A percentile compares a stretch with the other conserved stretches of the same genome.
These are phyloP conservation scores for Pantherophis guttatus DNA, from an alignment of 2,113 vertebrate genomes.

Conservation along the genomic window DNA sequence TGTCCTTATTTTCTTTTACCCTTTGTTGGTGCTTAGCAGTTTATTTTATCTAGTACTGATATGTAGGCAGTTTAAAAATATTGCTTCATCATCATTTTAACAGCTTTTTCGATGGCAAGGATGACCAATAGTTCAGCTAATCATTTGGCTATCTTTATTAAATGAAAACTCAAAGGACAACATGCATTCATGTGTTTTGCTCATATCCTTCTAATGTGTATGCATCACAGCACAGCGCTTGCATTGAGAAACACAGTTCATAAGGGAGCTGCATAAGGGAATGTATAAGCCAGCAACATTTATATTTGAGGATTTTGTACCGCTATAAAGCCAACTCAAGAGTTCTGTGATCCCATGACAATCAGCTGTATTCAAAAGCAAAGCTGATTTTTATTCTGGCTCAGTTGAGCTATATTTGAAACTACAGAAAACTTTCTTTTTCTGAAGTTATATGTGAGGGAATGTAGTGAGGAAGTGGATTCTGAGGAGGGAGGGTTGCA, in stretches of 20 bases:
- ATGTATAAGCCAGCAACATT: neutral
- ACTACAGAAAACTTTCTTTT: neutral
- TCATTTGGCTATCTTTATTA: neutral
- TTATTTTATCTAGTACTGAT: neutral
- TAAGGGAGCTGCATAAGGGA: neutral
- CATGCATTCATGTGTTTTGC: neutral
- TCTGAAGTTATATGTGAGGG: neutral
- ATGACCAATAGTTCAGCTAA: neutral
- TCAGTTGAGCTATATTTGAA: neutral
- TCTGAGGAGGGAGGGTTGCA: neutral
- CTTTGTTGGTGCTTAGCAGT: neutral
- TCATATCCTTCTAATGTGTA: neutral
- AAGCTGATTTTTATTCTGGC: neutral
- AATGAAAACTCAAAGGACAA: neutral
- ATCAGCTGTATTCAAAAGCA: neutral
- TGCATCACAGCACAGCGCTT: neutral
- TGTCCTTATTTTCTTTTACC: neutral
- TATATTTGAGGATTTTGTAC: neutral
- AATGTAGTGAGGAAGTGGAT: neutral
- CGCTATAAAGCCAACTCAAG: neutral
- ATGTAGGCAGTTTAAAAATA: neutral
- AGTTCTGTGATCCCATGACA: neutral
- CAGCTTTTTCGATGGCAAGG: neutral
- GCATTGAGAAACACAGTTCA: neutral
- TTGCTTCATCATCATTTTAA: neutral